Evolutionary conservation across 2,888 invertebrate genomes (phyloP), one percentile per base, ranked within the genome.

Genomic region (Cylloceria caligata): DNA sequence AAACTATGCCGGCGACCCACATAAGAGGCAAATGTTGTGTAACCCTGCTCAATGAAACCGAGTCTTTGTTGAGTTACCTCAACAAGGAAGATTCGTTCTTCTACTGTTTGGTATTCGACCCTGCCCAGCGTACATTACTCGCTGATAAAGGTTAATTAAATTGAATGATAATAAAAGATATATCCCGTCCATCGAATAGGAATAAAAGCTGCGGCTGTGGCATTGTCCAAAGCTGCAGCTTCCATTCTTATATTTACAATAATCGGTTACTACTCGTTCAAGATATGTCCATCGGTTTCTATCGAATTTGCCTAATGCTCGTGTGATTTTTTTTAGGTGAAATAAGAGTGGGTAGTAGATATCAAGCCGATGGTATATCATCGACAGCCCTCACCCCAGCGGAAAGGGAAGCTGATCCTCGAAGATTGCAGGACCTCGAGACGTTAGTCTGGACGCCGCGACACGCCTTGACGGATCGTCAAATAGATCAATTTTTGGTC

Each of bases 1-100:
- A 99, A 94, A 99, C 99, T 81, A 95, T 99, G 93, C 99, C 99
- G 83, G 99, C 99, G 88, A 99, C 99, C 83, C 98, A 99, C 94
- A 99, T 99, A 91, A 96, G 99, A 92, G 99, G 99, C 93, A 99
- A 99, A 95, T 99, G 99, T 94, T 97, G 97, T 89, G 99, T 99
- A 90, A 99, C 99, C 88, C 95, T 99, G 90, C 96, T 99, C 94
- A 99, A 99, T 94, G 99, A 99, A 95, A 99, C 99, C 79, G 99
- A 99, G 94, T 97, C 98, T 88, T 95, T 99, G 91, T 95, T 96
- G 93, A 98, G 98, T 93, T 99, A 99, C 95, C 95, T 99, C 93
- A 97, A 97, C 94, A 98, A 98, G 95, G 98, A 98, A 96, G 99
- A 99, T 94, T 97, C 98, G 93, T 99, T 99, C 95, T 99, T 99